Base-by-base conservation (phyloP, 2,888 invertebrate species). In the Bedellia somnulentella region DNA sequence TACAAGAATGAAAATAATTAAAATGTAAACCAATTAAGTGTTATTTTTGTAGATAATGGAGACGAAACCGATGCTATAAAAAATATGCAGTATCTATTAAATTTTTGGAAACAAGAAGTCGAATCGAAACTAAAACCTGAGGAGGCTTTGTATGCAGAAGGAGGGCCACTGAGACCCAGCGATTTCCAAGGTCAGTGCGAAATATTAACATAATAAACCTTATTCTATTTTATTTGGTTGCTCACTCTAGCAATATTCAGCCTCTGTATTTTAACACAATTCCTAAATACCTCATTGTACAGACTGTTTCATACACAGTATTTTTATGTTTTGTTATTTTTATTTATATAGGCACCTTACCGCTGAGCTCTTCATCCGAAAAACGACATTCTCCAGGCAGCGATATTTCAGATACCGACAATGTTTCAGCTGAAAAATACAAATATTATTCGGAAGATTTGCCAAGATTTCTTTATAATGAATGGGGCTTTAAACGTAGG, bases 401-500 rank as follows among this genome's bases (percentile, higher is more conserved):
- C 40, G 59, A 55, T 56, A 54, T 52, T 60, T 59, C 51, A 60
- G 45, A 57, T 58, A 47, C 55, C 56, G 47, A 60, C 60, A 49
- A 70, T 75, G 64, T 75, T 75, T 73, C 75, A 75, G 75, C 71
- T 71, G 73, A 71, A 63, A 68, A 56, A 64, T 59, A 63, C 42
- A 62, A 67, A 57, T 60, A 66, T 56, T 60, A 58, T 62, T 59
- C 59, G 47, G 66, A 60, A 49, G 79, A 80, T 48, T 68, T 83
- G 40, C 79, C 79, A 52, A 79, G 80, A 51, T 67, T 81, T 40
- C 57, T 85, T 53, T 80, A 82, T 56, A 80, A 76, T 52, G 83
- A 83, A 70, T 77, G 83, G 64, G 91, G 88, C 38, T 94, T 93
- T 75, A 87, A 89, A 46, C 81, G 93, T 47, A 86, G 87, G 46